phyloP scores from a whole-genome alignment of 2,797 vertebrate genomes.

The Australoheros facetus region DNA sequence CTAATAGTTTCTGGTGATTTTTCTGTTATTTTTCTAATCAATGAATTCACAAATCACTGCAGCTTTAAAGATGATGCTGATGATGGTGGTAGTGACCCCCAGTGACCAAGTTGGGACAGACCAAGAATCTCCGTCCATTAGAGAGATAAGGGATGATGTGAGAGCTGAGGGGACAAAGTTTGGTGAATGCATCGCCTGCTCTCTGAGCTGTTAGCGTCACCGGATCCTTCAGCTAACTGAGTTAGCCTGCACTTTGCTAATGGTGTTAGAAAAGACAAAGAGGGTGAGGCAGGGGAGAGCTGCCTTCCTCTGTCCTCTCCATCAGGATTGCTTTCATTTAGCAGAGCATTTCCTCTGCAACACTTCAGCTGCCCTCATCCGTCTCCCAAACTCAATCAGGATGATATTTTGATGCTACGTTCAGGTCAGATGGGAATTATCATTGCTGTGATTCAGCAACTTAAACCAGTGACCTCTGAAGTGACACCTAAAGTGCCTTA shows the following conservation, averaged over 20 bases:
- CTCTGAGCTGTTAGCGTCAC: conserved; percentile 60
- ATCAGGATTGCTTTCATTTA: conserved; percentile 51
- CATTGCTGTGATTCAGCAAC: conserved; percentile 26
- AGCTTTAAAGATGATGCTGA: conserved; percentile 15
- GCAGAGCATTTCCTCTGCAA: conserved; percentile 30
- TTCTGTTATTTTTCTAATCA: conserved; percentile 12
- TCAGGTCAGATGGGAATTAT: conserved; percentile 54
- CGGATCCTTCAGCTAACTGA: conserved; percentile 67
- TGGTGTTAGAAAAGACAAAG: conserved; percentile 78
- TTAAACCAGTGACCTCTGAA: conserved; percentile 1
- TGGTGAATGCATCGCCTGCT: conserved; percentile 39
- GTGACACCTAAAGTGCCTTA: conserved; percentile 20
- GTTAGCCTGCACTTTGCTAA: conserved; percentile 84
- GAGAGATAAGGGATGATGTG: conserved; percentile 58
- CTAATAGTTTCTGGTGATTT: background rate
- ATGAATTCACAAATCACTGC: conserved; percentile 15
- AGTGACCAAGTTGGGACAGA: conserved; percentile 21
- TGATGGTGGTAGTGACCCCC: conserved; percentile 28
- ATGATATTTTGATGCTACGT: conserved; percentile 33
- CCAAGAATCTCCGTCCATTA: conserved; percentile 47
- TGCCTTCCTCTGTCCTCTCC: conserved; percentile 43
- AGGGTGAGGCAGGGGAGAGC: conserved; percentile 64
- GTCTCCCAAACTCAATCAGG: conserved; percentile 42
- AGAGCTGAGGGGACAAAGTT: conserved; percentile 42
- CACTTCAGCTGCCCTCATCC: conserved; percentile 29